Conservation (phyloP, 1,140 invertebrate genomes). For the Gonioctena quinquepunctata region DNA sequence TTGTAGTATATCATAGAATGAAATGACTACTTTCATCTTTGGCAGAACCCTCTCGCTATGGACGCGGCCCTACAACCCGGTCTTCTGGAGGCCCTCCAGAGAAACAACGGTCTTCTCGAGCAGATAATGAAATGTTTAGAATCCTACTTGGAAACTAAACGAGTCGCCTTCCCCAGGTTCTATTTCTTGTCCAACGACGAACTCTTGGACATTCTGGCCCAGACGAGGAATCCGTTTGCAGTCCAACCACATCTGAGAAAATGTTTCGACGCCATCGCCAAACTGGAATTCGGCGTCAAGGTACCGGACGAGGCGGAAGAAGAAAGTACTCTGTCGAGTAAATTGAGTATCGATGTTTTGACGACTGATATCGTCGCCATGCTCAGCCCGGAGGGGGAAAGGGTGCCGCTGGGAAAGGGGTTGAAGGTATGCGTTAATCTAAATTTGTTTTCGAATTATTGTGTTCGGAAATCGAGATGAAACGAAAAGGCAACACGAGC, state of each 20-base stretch:
- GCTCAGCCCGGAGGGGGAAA: constrained; percentile 85
- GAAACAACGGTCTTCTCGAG: constrained; percentile 78
- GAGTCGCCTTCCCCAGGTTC: constrained; percentile 87
- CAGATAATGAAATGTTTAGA: constrained; percentile 81
- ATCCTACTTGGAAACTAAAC: constrained; percentile 84
- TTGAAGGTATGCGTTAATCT: constrained; percentile 49
- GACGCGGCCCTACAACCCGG: constrained; percentile 67
- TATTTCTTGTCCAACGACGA: constrained; percentile 96
- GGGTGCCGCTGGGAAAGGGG: constrained; percentile 76
- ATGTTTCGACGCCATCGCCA: constrained; percentile 85
- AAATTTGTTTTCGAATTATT: no score
- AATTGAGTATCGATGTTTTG: constrained; percentile 51
- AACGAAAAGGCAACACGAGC: no score
- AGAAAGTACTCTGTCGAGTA: constrained; percentile 28
- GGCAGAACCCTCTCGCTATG: constrained; percentile 71
- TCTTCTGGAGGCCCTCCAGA: constrained; percentile 71
- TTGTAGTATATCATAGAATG: no score
- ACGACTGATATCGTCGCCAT: constrained; percentile 83
- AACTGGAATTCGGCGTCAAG: constrained; percentile 74
- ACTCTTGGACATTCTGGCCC: constrained; percentile 87
- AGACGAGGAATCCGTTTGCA: constrained; percentile 78
- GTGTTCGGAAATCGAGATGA: no score
- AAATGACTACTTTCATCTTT: no score
- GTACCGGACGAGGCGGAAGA: constrained; percentile 53
- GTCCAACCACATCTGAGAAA: constrained; percentile 88